phyloP scores from a whole-genome alignment of 1,140 invertebrate genomes.

The Heliconius himera region DNA sequence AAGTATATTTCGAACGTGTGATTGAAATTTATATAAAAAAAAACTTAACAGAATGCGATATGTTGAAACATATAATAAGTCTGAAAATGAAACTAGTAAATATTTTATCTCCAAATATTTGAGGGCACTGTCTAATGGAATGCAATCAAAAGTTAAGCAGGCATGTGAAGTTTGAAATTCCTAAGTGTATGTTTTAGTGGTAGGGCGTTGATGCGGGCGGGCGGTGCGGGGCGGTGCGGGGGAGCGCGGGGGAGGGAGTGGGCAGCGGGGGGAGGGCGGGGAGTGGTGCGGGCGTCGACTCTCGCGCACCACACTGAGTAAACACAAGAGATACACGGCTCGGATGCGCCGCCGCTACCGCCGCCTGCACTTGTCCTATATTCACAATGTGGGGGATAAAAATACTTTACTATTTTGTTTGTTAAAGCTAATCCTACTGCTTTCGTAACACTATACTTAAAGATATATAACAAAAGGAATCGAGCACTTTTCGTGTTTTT shows the following conservation, averaged over 20 bases:
- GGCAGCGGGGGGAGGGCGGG: conserved; percentile 5
- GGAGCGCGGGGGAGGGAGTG: conserved; percentile 35
- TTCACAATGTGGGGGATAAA: conserved; percentile 35
- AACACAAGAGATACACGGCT: conserved; percentile 65
- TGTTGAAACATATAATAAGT: conserved; percentile 26
- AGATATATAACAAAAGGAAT: background rate
- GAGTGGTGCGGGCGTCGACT: conserved; percentile 43
- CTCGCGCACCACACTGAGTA: conserved; percentile 64
- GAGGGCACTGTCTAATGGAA: conserved; percentile 54
- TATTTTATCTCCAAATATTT: conserved; percentile 53
- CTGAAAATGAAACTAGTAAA: conserved; percentile 39
- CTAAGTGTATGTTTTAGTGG: conserved; percentile 61
- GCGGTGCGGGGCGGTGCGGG: conserved; percentile 35
- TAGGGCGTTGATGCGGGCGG: conserved; percentile 48
- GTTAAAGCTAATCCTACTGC: conserved; percentile 13
- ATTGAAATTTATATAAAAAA: background rate
- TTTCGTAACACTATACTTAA: background rate
- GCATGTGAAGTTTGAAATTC: conserved; percentile 70
- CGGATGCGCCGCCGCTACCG: conserved; percentile 53
- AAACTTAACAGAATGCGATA: conserved; percentile 2
- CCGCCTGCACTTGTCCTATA: conserved; percentile 41
- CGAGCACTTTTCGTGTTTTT: background rate
- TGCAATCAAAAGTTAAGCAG: conserved; percentile 65
- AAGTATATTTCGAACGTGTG: background rate
- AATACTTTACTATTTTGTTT: conserved; percentile 23